phyloP scores from a whole-genome alignment of 2,113 vertebrate genomes.

The Chrysochloris asiatica region DNA sequence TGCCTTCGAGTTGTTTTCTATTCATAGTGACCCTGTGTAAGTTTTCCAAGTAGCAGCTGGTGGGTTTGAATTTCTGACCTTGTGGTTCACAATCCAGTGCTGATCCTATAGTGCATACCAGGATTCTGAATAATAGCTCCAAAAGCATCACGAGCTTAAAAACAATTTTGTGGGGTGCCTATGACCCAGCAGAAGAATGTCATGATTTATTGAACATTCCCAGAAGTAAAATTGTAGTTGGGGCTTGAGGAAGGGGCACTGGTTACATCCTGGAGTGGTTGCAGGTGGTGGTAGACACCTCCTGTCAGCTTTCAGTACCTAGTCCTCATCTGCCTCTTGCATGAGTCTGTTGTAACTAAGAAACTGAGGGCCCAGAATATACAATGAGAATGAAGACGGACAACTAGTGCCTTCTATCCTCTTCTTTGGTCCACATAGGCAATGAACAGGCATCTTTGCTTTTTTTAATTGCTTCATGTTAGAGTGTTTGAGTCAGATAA shows the following conservation, averaged over 20 bases:
- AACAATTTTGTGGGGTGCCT: neutral
- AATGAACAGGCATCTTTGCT: conserved; percentile 40
- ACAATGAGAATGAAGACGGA: neutral
- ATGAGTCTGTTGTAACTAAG: neutral
- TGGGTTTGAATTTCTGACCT: too few species aligned
- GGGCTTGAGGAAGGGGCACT: neutral
- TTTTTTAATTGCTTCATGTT: conserved; percentile 54
- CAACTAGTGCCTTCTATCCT: neutral
- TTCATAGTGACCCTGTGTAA: too few species aligned
- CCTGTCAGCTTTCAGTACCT: neutral
- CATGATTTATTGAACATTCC: neutral
- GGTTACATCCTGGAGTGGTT: neutral
- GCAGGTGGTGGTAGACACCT: neutral
- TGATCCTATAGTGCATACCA: too few species aligned
- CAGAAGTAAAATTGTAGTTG: neutral
- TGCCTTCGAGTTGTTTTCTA: too few species aligned
- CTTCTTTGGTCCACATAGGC: conserved; percentile 16
- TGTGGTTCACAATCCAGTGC: too few species aligned
- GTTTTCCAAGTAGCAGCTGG: too few species aligned
- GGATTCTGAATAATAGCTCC: neutral
- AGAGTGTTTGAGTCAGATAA: conserved; percentile 67
- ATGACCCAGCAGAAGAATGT: neutral
- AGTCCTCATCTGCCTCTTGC: neutral
- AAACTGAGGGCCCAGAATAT: neutral
- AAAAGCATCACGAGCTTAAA: neutral